A percentile compares a stretch with the other conserved stretches of the same genome.
These are phyloP conservation scores for Schizopygopsis malacanthus DNA, from an alignment of 2,797 vertebrate species.

Conservation along the genomic window DNA sequence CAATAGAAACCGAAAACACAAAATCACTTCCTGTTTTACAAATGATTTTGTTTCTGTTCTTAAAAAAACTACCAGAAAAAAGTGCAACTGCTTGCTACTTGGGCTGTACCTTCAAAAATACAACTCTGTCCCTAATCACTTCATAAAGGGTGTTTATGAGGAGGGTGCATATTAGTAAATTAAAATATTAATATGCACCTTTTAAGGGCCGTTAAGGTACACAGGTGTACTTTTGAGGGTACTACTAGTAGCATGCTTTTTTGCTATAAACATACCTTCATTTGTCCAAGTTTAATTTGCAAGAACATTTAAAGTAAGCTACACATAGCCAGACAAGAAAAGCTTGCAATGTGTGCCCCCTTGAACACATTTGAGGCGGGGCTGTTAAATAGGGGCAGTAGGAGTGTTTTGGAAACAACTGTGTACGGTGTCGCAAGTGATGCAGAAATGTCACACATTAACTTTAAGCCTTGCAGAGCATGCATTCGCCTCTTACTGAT, in stretches of 20 bases:
- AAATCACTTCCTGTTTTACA: slow-evolving; percentile 22
- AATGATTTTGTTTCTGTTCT: neutral
- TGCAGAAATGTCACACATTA: neutral
- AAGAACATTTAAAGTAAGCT: neutral
- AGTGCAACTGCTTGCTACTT: neutral
- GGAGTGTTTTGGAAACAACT: neutral
- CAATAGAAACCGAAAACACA: neutral
- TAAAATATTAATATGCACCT: neutral
- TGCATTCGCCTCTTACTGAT: neutral
- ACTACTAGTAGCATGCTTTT: neutral
- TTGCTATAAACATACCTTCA: neutral
- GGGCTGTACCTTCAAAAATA: neutral
- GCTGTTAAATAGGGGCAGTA: neutral
- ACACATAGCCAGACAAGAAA: neutral
- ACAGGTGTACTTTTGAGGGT: neutral
- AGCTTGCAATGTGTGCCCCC: neutral
- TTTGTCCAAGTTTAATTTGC: neutral
- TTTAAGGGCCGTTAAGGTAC: neutral
- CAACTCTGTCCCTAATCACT: neutral
- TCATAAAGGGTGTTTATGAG: neutral
- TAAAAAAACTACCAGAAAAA: neutral
- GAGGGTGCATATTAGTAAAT: neutral
- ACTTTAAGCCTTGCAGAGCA: neutral
- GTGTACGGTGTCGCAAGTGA: neutral
- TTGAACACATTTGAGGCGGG: neutral